These are phyloP conservation scores for Poeciliopsis turrubarensis DNA, from an alignment of 2,113 vertebrate species.

Conservation along the genomic window DNA sequence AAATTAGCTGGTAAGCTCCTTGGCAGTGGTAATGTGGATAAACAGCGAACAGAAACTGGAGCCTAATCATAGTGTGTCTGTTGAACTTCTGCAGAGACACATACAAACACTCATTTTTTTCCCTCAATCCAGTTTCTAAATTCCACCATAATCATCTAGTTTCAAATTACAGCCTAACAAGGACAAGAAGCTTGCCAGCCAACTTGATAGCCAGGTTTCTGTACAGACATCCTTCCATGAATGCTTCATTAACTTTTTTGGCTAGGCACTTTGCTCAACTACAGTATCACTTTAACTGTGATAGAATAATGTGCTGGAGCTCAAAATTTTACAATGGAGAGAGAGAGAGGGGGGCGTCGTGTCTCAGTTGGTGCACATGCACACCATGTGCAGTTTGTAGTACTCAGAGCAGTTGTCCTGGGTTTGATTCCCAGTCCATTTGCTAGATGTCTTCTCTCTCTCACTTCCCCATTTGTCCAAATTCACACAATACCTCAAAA, in stretches of 20 bases:
- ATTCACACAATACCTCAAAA: no score
- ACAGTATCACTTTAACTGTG: slow-evolving; percentile 23
- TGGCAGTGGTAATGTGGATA: slow-evolving; percentile 72
- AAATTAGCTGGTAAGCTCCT: slow-evolving; percentile 77
- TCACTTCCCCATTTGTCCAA: no score
- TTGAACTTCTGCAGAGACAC: slow-evolving; percentile 30
- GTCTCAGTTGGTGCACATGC: no score
- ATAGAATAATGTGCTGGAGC: background rate
- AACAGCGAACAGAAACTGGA: slow-evolving; percentile 67
- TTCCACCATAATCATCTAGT: slow-evolving; percentile 36
- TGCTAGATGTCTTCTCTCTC: no score
- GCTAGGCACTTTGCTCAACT: background rate
- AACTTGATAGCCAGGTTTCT: slow-evolving; percentile 51
- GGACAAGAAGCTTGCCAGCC: slow-evolving; percentile 29
- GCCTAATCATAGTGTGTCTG: slow-evolving; percentile 62
- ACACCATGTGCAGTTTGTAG: no score
- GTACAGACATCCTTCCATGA: slow-evolving; percentile 21
- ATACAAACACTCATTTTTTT: background rate
- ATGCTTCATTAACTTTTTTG: slow-evolving; percentile 16
- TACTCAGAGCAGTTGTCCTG: no score
- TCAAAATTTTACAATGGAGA: no score
- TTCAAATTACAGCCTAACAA: slow-evolving; percentile 43
- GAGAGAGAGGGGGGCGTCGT: no score
- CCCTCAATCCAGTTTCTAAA: background rate
- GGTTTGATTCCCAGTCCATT: no score